Evolutionary conservation across 2,797 vertebrate genomes (phyloP), one percentile per base, ranked within the genome.

Genomic region (Borostomias antarcticus): DNA sequence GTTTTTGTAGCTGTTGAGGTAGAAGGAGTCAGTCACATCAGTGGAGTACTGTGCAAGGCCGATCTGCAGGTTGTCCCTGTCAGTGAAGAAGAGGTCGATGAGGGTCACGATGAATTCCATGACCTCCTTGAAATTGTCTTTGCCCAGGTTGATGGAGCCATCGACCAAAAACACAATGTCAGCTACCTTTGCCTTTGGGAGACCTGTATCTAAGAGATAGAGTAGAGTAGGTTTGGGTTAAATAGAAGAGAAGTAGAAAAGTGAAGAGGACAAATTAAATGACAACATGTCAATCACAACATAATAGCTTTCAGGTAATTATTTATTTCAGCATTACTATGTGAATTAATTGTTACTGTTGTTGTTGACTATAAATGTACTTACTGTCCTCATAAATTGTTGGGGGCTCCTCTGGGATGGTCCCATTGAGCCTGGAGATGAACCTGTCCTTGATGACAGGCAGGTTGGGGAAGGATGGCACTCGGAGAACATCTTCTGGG

Each of bases 131-230:
- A 99, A 99, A 80, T 92, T 92, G 0, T 85, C 86, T 52, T 76
- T 91, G 51, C 94, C 93, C 66, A 99, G 83, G 69, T 98, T 98
- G 70, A 98, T 97, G 78, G 98, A 98, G 6, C 96, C 93, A 32
- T 99, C 98, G 86, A 98, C 84, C 76, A 99, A 89, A 89, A 99
- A 98, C 52, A 99, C 95, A 15, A 99, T 94, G 64, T 99, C 98
- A 2, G 95, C 97, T 66, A 76, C 79, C 76, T 92, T 93, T 19
- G 76, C 0, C 7, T 66, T n/a, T 57, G 69, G 76, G 0, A 70
- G 43, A 32, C 5, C 80, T 47, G 47, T 1, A 47, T 43, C 70
- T 82, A 45, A 33, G n/a, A 64, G 13, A 69, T 37, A 8, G 35
- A 37, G 35, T 37, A 11, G n/a, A n/a, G n/a, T n/a, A n/a, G n/a